phyloP scores from a whole-genome alignment of 2,888 invertebrate species.

The Trachelus stipa region DNA sequence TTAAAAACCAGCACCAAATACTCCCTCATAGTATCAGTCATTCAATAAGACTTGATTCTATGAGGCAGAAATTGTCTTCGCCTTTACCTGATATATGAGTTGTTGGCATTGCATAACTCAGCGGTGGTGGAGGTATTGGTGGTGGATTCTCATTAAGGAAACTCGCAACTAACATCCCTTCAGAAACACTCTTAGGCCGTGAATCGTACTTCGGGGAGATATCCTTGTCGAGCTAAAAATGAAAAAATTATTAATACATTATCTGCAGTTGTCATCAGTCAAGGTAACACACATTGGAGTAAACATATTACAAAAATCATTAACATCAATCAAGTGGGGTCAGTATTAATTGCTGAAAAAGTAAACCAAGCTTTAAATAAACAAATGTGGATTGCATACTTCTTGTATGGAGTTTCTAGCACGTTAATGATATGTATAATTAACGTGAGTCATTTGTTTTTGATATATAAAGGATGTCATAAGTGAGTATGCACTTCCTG shows the following conservation, averaged over 20 bases:
- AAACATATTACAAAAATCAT: background rate
- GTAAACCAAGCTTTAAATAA: background rate
- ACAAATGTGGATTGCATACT: background rate
- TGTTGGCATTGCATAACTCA: constrained; percentile 68
- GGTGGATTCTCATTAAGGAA: constrained; percentile 70
- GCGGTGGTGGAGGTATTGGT: constrained; percentile 75
- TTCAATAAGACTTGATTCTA: background rate
- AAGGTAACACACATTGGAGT: background rate
- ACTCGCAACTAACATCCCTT: constrained; percentile 58
- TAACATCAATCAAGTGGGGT: background rate
- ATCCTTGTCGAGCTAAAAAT: constrained; percentile 58
- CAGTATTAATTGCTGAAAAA: background rate
- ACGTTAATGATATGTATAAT: background rate
- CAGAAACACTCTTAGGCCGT: constrained; percentile 61
- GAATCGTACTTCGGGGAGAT: constrained; percentile 48
- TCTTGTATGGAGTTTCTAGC: background rate
- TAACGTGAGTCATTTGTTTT: background rate
- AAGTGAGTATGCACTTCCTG: background rate
- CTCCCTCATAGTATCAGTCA: background rate
- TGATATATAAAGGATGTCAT: background rate
- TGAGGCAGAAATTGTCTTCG: constrained; percentile 1
- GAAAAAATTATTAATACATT: background rate
- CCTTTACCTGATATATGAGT: constrained; percentile 53
- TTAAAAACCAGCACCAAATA: constrained; percentile 5
- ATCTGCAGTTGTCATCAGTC: background rate